Percentiles rank a stretch among this genome's conserved stretches.
Evolutionary conservation across 1,140 invertebrate species (phyloP).

Genomic region (Ips nitidus): DNA sequence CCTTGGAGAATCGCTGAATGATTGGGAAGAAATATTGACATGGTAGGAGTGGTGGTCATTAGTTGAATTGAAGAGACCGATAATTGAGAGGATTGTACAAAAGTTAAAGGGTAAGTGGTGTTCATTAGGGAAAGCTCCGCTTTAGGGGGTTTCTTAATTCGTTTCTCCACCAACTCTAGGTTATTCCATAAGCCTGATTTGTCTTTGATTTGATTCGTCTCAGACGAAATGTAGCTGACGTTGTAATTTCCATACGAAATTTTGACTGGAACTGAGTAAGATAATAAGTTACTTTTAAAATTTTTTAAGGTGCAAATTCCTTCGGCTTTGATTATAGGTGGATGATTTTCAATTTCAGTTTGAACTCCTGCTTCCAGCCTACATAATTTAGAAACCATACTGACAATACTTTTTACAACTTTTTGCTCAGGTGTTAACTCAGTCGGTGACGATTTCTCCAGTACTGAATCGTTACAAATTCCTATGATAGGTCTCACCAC

Average conservation of each 20-base stretch:
- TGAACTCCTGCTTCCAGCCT: too few relatives aligned
- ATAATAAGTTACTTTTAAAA: slow-evolving; percentile 22
- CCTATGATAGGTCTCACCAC: slow-evolving; percentile 24
- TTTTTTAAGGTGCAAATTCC: slow-evolving; percentile 23
- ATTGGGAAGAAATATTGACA: slow-evolving; percentile 22
- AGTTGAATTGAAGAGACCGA: slow-evolving; percentile 20
- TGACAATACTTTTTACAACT: too few relatives aligned
- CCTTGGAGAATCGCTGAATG: neutral
- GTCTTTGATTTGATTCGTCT: neutral
- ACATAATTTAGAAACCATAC: too few relatives aligned
- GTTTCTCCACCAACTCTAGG: slow-evolving; percentile 8
- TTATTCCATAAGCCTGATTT: slow-evolving; percentile 8
- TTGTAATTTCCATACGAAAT: slow-evolving; percentile 11
- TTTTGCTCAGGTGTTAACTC: too few relatives aligned
- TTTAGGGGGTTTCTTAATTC: neutral
- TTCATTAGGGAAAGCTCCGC: neutral
- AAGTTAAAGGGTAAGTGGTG: slow-evolving; percentile 11
- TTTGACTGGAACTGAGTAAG: slow-evolving; percentile 15
- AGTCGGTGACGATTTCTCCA: neutral
- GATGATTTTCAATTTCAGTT: too few relatives aligned
- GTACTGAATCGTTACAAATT: slow-evolving; percentile 16
- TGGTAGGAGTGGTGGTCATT: slow-evolving; percentile 17
- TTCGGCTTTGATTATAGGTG: neutral
- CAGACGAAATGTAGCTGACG: slow-evolving; percentile 6
- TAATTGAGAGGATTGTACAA: slow-evolving; percentile 18